Percentiles rank a stretch among this genome's conserved stretches.
These are phyloP conservation scores for Takifugu ocellatus DNA, from an alignment of 2,797 vertebrate species.

Conservation along the genomic window DNA sequence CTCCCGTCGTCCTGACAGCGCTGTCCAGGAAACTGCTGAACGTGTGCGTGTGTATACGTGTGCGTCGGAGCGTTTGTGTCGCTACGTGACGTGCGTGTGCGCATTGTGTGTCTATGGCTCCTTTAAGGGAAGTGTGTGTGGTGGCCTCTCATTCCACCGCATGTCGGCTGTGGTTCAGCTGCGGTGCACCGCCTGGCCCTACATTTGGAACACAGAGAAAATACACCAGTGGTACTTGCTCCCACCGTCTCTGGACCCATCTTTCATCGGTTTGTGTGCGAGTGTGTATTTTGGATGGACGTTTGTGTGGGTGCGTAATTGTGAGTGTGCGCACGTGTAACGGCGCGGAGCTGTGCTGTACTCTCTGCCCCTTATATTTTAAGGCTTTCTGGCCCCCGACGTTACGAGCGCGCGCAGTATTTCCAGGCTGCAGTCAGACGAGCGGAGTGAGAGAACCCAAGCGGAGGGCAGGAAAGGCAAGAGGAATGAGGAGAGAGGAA, in stretches of 20 bases:
- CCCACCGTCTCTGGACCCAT: conserved; percentile 62
- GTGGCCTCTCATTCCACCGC: conserved; percentile 66
- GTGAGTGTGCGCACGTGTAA: conserved; percentile 32
- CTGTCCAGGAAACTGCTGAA: conserved; percentile 66
- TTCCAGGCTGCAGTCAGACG: conserved; percentile 66
- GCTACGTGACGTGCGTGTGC: conserved; percentile 24
- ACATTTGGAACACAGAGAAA: conserved; percentile 71
- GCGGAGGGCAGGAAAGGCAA: conserved; percentile 60
- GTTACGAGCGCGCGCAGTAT: conserved; percentile 56
- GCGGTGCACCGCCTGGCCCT: conserved; percentile 71
- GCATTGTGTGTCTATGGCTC: conserved; percentile 52
- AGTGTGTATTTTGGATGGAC: conserved; percentile 51
- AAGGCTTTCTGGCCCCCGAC: conserved; percentile 58
- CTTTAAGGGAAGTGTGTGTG: conserved; percentile 70
- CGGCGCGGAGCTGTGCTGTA: conserved; percentile 50
- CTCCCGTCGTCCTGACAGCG: conserved; percentile 60
- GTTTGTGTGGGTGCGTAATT: conserved; percentile 15
- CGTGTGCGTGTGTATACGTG: conserved; percentile 34
- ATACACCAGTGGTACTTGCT: conserved; percentile 61
- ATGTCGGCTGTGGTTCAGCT: conserved; percentile 71
- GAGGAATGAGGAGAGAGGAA: conserved; percentile 71
- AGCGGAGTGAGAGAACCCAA: conserved; percentile 53
- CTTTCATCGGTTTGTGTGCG: conserved; percentile 62
- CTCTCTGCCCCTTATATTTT: conserved; percentile 69
- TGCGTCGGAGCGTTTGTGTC: conserved; percentile 31